These are phyloP conservation scores for Hydropsyche betteni DNA, from an alignment of 2,888 invertebrate genomes.

Conservation along the genomic window DNA sequence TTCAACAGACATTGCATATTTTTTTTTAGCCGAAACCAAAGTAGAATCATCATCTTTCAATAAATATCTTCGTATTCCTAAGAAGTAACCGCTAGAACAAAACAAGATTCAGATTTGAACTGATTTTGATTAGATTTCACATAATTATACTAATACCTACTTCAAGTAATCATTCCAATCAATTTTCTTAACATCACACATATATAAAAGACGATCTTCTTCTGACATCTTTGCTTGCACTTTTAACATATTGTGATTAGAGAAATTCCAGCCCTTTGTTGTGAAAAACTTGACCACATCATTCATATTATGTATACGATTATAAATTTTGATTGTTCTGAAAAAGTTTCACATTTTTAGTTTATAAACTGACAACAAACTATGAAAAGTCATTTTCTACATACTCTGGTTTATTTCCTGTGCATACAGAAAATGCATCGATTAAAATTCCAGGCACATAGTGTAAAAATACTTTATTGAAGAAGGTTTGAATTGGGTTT, in stretches of 20 bases:
- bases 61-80: constrained; percentile 78
- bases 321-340: constrained; percentile 70
- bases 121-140: too few relatives aligned
- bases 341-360: constrained; percentile 10
- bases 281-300: constrained; percentile 79
- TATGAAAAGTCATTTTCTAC: not conserved
- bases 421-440: constrained; percentile 69
- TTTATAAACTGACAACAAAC: not conserved
- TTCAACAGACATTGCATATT: constrained; percentile 56
- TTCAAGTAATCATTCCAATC: constrained; percentile 74
- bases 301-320: constrained; percentile 80
- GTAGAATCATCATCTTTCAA: constrained; percentile 79
- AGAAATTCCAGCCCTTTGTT: constrained; percentile 75
- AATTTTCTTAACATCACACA: constrained; percentile 75
- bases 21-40: constrained; percentile 69
- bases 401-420: constrained; percentile 74
- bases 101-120: too few relatives aligned
- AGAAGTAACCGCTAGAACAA: constrained; percentile 72
- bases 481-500: constrained; percentile 61
- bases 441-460: constrained; percentile 75
- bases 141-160: constrained; percentile 51
- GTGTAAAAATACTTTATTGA: constrained; percentile 75
- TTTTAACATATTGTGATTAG: constrained; percentile 69
- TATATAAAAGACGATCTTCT: constrained; percentile 66
- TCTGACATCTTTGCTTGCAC: constrained; percentile 64